Percentiles rank a stretch among this genome's conserved stretches.
These are phyloP conservation scores for Turritopsis rubra DNA, from an alignment of 30 jellyfish, hydroid and myxozoan species.

Conservation along the genomic window DNA sequence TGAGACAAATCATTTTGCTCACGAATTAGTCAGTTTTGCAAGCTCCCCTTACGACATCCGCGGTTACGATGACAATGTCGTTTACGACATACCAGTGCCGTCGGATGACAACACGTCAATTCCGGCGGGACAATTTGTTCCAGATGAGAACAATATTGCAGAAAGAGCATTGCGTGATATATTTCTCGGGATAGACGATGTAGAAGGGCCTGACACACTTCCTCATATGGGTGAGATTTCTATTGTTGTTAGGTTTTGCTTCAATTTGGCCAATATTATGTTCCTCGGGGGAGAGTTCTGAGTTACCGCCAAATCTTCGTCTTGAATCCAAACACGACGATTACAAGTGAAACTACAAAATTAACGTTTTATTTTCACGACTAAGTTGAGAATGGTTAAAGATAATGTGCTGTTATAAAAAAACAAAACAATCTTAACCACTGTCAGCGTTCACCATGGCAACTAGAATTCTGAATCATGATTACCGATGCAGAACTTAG, in stretches of 20 bases:
- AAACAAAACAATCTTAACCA: too few species aligned
- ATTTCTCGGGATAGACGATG: slow-evolving; percentile 20
- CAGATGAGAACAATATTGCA: slow-evolving; percentile 15
- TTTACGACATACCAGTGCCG: slow-evolving; percentile 58
- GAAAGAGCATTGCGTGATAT: slow-evolving; percentile 34
- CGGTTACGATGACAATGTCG: slow-evolving; percentile 79
- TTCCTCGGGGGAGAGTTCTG: too few species aligned
- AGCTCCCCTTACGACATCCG: slow-evolving; percentile 85
- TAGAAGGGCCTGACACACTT: background rate
- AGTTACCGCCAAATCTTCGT: too few species aligned
- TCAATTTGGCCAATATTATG: background rate
- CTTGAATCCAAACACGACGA: too few species aligned
- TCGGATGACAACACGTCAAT: background rate
- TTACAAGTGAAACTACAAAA: too few species aligned
- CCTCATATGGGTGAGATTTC: background rate
- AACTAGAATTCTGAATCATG: too few species aligned
- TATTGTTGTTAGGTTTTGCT: background rate
- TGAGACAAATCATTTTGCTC: slow-evolving; percentile 62
- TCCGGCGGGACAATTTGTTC: too few species aligned
- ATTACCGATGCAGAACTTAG: too few species aligned
- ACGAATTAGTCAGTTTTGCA: slow-evolving; percentile 76
- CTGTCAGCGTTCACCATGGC: too few species aligned
- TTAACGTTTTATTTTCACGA: too few species aligned
- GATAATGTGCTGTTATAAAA: too few species aligned
- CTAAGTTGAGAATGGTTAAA: too few species aligned